Evolutionary conservation across 2,113 vertebrate genomes (phyloP).

Genomic region (Monopterus albus): DNA sequence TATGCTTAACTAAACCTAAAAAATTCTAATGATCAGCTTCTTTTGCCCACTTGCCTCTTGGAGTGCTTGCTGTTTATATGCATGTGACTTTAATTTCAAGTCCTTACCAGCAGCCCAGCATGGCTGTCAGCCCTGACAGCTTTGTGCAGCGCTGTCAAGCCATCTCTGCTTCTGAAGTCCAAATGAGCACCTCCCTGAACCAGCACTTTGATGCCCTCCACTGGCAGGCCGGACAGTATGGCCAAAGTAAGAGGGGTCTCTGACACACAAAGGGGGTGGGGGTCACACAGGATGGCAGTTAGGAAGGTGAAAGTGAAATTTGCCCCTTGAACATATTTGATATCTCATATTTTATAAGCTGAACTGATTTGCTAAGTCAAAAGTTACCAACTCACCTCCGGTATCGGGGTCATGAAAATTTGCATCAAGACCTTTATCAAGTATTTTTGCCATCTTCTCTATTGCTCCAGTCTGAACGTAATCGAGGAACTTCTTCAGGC

Average conservation of each 20-base stretch:
- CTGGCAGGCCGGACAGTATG: slow-evolving; percentile 80
- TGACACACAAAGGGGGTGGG: slow-evolving; percentile 50
- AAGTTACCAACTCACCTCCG: slow-evolving; percentile 82
- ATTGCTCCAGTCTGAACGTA: slow-evolving; percentile 87
- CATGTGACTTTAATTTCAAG: background rate
- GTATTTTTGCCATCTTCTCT: slow-evolving; percentile 89
- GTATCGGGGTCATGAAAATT: slow-evolving; percentile 93
- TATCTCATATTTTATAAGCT: too few species aligned
- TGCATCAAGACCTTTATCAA: slow-evolving; percentile 93
- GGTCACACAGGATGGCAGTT: background rate
- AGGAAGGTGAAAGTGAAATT: background rate
- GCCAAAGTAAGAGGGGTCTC: slow-evolving; percentile 90
- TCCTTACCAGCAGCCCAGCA: slow-evolving; percentile 85
- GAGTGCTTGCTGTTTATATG: slow-evolving; percentile 14
- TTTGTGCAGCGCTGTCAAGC: slow-evolving; percentile 89
- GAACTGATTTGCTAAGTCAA: too few species aligned
- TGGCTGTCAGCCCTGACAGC: slow-evolving; percentile 89
- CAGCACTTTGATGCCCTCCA: slow-evolving; percentile 88
- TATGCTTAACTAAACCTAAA: too few species aligned
- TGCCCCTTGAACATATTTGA: too few species aligned
- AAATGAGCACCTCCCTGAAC: slow-evolving; percentile 90
- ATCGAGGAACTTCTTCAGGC: slow-evolving; percentile 92
- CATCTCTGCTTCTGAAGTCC: slow-evolving; percentile 90
- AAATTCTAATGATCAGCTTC: too few species aligned
- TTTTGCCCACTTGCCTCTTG: background rate